Evolutionary conservation across 2,797 vertebrate genomes (phyloP), one percentile per base, ranked within the genome.

Genomic region (Gymnopithys bicolor): DNA sequence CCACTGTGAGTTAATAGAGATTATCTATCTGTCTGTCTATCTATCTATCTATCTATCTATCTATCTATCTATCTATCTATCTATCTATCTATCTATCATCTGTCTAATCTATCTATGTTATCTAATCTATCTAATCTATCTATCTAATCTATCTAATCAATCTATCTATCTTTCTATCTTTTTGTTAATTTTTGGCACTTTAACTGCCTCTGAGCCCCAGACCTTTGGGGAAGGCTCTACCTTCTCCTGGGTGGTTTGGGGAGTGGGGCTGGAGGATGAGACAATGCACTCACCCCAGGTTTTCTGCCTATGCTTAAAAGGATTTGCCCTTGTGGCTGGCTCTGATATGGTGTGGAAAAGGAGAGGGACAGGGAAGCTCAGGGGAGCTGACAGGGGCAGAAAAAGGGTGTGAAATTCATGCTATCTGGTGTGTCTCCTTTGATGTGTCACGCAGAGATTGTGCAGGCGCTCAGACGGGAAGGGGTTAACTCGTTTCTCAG

Each of bases 401-500:
- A 93, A 96, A 81, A 75, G 95, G 43, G 89, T 89, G 87, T 95
- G 95, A 93, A 91, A 91, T 93, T 80, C 79, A 10, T 30, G 12
- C 63, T 93, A 77, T 94, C 94, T 94, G 68, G 27, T 85, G 56
- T 75, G 86, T 70, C 94, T 69, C 91, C 93, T 96, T 96, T 96
- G 97, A 96, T 95, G 95, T 96, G 94, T 96, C 95, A 94, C 2
- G 7, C 70, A 83, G 88, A 90, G 94, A 94, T 92, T 93, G 94
- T 96, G 81, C 91, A 63, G 91, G 91, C 90, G 19, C 77, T 75
- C 92, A 87, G 96, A 51, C 1, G 33, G 62, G 95, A 96, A 94
- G 89, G 92, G 92, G 95, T 97, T 97, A 96, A 96, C 3, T 67
- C 45, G 80, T 92, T 92, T 92, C 96, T 96, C 95, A 78, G 89